phyloP scores from a whole-genome alignment of 2,888 invertebrate genomes.

The Eustalomyia histrio region DNA sequence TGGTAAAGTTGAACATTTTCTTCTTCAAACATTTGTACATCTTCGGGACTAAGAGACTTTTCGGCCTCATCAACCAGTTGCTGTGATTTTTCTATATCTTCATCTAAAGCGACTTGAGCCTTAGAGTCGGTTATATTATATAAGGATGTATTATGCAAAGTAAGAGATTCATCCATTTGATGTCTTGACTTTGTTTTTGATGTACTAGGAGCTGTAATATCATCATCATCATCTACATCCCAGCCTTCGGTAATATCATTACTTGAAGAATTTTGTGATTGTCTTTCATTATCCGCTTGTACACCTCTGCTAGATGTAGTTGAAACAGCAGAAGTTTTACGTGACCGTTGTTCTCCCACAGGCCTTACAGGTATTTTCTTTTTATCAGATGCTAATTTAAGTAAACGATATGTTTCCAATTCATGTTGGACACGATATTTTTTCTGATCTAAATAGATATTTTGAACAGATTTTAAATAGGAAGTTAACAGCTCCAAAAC shows the following conservation, averaged over 20 bases:
- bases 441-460: conserved; percentile 92
- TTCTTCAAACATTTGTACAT: conserved; percentile 94
- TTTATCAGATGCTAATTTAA: conserved; percentile 83
- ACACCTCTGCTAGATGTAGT: conserved; percentile 72
- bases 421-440: conserved; percentile 92
- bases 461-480: conserved; percentile 92
- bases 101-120: conserved; percentile 74
- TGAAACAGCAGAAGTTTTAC: conserved; percentile 52
- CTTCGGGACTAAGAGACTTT: conserved; percentile 87
- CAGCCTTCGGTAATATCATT: conserved; percentile 58
- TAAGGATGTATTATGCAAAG: conserved; percentile 25
- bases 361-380: conserved; percentile 76
- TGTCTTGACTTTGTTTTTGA: conserved; percentile 28
- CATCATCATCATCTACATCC: conserved; percentile 65
- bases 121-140: conserved; percentile 39
- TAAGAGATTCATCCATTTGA: conserved; percentile 5
- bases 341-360: conserved; percentile 69
- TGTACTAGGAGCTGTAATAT: conserved; percentile 41
- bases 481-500: conserved; percentile 87
- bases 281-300: conserved; percentile 45
- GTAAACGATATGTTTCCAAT: conserved; percentile 89
- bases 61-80: conserved; percentile 71
- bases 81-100: conserved; percentile 76
- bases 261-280: conserved; percentile 32
- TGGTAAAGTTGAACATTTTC: conserved; percentile 94